Evolutionary conservation across 2,113 vertebrate genomes (phyloP).

Genomic region (Tetrao urogallus): DNA sequence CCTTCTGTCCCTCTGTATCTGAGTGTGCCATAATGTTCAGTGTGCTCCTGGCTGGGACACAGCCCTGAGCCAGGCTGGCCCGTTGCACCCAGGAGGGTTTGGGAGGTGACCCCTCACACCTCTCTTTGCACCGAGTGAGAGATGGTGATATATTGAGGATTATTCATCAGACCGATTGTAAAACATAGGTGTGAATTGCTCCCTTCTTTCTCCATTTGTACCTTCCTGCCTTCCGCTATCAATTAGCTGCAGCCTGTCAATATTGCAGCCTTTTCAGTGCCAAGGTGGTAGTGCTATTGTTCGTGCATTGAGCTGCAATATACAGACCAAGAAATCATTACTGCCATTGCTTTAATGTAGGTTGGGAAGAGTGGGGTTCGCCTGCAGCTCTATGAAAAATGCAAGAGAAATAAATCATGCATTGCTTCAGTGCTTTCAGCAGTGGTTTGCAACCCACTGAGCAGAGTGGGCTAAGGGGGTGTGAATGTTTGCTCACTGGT

Average conservation of each 20-base stretch:
- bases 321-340: not conserved
- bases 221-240: not conserved
- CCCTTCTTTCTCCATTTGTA: not conserved
- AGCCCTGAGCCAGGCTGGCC: not conserved
- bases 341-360: not conserved
- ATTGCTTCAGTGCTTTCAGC: not conserved
- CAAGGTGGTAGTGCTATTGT: accelerated
- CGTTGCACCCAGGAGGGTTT: accelerated
- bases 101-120: not conserved
- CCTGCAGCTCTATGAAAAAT: not conserved
- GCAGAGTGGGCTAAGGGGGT: not conserved
- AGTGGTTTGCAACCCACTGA: not conserved
- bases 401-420: not conserved
- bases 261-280: conserved; percentile 23
- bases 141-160: not conserved
- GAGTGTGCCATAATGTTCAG: not conserved
- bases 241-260: not conserved
- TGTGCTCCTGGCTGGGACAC: not conserved
- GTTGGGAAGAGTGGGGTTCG: not conserved
- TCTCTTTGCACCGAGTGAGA: not conserved
- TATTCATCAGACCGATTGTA: conserved; percentile 36
- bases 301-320: not conserved
- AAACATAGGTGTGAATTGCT: not conserved
- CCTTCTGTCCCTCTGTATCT: not conserved
- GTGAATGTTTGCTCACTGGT: not conserved